Base-by-base conservation (phyloP, 2,113 vertebrate genomes). In the Sisor rabdophorus region DNA sequence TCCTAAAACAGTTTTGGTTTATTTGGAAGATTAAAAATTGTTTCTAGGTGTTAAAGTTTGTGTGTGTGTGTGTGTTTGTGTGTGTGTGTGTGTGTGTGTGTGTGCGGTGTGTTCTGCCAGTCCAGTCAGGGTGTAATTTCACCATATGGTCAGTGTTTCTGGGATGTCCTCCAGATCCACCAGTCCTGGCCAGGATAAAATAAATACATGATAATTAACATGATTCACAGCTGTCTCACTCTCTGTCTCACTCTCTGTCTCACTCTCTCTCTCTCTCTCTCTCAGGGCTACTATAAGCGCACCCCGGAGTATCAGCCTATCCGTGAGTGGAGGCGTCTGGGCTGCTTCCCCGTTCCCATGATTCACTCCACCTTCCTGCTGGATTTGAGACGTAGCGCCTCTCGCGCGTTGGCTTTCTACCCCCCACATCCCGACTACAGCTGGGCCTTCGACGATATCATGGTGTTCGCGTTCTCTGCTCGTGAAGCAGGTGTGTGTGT, bases 371-470 rank as follows among this genome's bases (percentile, higher is more conserved):
- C 95, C 0, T 95, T 97, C 87, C 89, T 99, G 4, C 86, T 99
- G 71, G 95, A 99, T 87, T 91, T 99, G 84, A 92, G 94, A 22
- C 95, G 95, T 47, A 92, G 93, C 50, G 91, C 93, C 59, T 95
- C 93, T 3, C 82, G 82, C 50, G 87, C 89, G 28, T 86, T 99
- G 86, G 52, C 83, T 13, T 99, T 99, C 89, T 91, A 95, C 77
- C 96, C 96, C 0, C 97, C 97, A 0, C 95, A 96, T 86, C 89
- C 91, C 0, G 95, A 98, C 89, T 99, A 98, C 89, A 94, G 94
- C 80, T 98, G 96, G 97, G 93, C 94, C 11, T 99, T 97, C 15
- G 97, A 99, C 69, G 97, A 99, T 85, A 98, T 99, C 89, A 99
- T 99, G 83, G 95, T 95, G 81, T 98, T 99, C 80, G 95, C 97